These are phyloP conservation scores for Aradus depressus DNA, from an alignment of 2,888 invertebrate species.

Conservation along the genomic window DNA sequence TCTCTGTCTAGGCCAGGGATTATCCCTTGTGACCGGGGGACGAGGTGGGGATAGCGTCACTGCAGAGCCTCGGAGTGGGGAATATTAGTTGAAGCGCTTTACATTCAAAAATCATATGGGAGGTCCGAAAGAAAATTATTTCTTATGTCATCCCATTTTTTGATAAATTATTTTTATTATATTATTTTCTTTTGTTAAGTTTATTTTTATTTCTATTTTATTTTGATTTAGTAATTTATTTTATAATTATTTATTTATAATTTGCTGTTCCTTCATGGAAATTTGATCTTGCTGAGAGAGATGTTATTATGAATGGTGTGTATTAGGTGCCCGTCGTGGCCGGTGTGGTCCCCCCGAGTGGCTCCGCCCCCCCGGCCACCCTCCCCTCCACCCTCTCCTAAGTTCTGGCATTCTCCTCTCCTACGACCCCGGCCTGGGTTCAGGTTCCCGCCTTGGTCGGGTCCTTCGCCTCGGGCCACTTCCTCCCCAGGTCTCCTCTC, in stretches of 20 bases:
- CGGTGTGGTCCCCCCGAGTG: slow-evolving; percentile 44
- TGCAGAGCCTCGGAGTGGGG: too few species aligned
- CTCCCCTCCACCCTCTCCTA: slow-evolving; percentile 22
- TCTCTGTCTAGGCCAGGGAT: too few species aligned
- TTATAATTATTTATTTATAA: slow-evolving; percentile 5
- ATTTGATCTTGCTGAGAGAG: too few species aligned
- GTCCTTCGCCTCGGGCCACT: slow-evolving; percentile 36
- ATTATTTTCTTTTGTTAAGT: too few species aligned
- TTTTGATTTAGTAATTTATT: slow-evolving; percentile 9
- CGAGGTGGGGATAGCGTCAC: too few species aligned
- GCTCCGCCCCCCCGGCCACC: slow-evolving; percentile 26
- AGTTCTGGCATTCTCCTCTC: slow-evolving; percentile 23
- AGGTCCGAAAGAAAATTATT: too few species aligned
- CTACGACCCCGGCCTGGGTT: slow-evolving; percentile 26
- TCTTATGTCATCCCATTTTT: too few species aligned
- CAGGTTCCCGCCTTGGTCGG: slow-evolving; percentile 34
- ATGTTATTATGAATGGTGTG: slow-evolving; percentile 17
- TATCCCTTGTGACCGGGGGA: too few species aligned
- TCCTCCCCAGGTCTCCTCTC: slow-evolving; percentile 41
- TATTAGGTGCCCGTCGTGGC: slow-evolving; percentile 50
- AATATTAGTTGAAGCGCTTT: too few species aligned
- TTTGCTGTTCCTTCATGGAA: slow-evolving; percentile 6
- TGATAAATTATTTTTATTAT: too few species aligned
- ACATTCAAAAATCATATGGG: too few species aligned
- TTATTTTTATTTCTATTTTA: too few species aligned